A percentile compares a stretch with the other conserved stretches of the same genome.
Evolutionary conservation across 2,888 invertebrate species (phyloP).

Genomic region (Doris montereyensis): DNA sequence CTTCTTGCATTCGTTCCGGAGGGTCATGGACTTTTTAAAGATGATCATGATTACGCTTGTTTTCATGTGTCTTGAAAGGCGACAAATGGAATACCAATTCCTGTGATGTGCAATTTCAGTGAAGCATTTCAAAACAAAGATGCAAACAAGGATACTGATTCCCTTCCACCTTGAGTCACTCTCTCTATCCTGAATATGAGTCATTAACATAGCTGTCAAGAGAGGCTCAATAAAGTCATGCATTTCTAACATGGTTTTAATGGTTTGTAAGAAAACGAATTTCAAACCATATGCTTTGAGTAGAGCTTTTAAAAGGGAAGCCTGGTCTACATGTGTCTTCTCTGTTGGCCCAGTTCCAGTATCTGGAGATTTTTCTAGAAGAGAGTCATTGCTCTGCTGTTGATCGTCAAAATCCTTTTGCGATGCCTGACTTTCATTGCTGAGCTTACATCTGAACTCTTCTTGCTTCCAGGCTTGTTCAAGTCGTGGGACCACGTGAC

Average conservation of each 20-base stretch:
- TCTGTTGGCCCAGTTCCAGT: no score
- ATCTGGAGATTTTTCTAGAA: no score
- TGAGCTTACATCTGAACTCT: no score
- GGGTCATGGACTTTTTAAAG: slow-evolving; percentile 59
- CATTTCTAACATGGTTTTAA: background rate
- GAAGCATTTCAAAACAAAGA: background rate
- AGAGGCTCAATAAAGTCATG: background rate
- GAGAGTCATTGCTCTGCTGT: no score
- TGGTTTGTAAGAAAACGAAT: background rate
- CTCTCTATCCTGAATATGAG: background rate
- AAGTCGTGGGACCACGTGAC: no score
- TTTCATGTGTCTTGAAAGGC: background rate
- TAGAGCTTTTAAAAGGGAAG: no score
- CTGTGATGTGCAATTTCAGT: background rate
- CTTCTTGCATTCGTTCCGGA: slow-evolving; percentile 65
- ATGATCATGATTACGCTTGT: background rate
- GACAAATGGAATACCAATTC: background rate
- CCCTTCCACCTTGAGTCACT: background rate
- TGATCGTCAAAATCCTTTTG: no score
- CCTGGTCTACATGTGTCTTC: no score
- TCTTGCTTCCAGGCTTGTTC: no score
- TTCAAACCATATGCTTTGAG: background rate
- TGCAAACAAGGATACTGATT: background rate
- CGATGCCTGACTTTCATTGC: no score
- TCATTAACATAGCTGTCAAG: background rate